phyloP scores from a whole-genome alignment of 2,888 invertebrate species.

The Pristionchus entomophagus region DNA sequence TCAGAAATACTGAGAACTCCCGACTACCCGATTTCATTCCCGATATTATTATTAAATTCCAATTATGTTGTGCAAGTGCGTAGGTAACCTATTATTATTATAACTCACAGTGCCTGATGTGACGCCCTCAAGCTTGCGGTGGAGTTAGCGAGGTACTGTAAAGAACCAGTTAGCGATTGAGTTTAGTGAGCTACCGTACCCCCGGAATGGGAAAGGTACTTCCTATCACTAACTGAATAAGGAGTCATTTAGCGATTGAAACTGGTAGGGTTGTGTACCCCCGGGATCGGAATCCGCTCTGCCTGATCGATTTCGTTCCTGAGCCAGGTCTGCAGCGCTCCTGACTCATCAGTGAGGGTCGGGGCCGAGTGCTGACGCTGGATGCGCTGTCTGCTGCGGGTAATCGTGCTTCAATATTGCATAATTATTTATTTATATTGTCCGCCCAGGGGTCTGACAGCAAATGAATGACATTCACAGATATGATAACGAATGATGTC shows the following conservation, averaged over 20 bases:
- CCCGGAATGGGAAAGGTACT: too few relatives aligned
- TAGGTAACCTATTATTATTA: too few relatives aligned
- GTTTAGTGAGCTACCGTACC: not conserved
- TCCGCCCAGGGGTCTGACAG: too few relatives aligned
- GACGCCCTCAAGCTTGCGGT: not conserved
- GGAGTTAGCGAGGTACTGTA: constrained; percentile 34
- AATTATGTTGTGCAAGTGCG: not conserved
- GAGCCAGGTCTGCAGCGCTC: constrained; percentile 57
- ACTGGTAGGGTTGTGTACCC: not conserved
- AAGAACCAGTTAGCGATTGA: not conserved
- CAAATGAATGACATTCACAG: too few relatives aligned
- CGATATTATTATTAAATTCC: too few relatives aligned
- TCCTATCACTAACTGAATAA: too few relatives aligned
- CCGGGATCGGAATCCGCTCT: constrained; percentile 58
- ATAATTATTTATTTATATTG: too few relatives aligned
- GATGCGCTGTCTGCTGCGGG: not conserved
- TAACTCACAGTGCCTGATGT: constrained; percentile 18
- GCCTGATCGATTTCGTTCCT: constrained; percentile 60
- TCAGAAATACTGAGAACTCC: too few relatives aligned
- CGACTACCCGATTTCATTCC: too few relatives aligned
- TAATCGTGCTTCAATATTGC: not conserved
- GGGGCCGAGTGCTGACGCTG: constrained; percentile 53
- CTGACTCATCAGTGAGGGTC: constrained; percentile 52
- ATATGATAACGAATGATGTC: too few relatives aligned
- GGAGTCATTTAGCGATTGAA: not conserved